Percentiles rank a stretch among this genome's conserved stretches.
phyloP scores from a whole-genome alignment of 1,140 invertebrate species.

The Phthorimaea operculella region DNA sequence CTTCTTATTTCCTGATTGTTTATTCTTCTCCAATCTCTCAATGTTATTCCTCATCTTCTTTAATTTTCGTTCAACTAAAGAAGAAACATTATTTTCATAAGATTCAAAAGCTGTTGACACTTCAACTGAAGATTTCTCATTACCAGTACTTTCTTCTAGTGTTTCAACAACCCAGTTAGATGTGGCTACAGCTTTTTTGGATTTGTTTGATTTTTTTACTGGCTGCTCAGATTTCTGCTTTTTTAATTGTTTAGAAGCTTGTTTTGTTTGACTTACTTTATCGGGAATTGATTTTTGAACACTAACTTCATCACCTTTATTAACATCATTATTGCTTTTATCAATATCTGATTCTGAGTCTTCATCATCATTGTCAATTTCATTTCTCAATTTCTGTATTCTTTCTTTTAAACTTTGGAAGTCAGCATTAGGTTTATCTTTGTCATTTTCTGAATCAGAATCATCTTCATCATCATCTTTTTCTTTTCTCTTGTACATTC shows the following conservation, averaged over 20 bases:
- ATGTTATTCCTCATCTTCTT: slow-evolving; percentile 52
- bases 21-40: slow-evolving; percentile 31
- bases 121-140: slow-evolving; percentile 23
- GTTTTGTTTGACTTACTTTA: slow-evolving; percentile 11
- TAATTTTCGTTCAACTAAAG: slow-evolving; percentile 66
- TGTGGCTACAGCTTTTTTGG: slow-evolving; percentile 39
- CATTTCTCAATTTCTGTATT: slow-evolving; percentile 26
- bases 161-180: slow-evolving; percentile 64
- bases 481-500: slow-evolving; percentile 47
- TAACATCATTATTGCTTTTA: slow-evolving; percentile 11
- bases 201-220: slow-evolving; percentile 15
- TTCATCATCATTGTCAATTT: slow-evolving; percentile 9
- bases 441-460: slow-evolving; percentile 31
- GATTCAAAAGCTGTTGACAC: slow-evolving; percentile 70
- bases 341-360: slow-evolving; percentile 9
- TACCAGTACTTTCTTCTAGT: slow-evolving; percentile 21
- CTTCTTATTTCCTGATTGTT: slow-evolving; percentile 21
- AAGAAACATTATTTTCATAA: slow-evolving; percentile 68
- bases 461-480: slow-evolving; percentile 46
- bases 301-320: not conserved
- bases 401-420: slow-evolving; percentile 29
- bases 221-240: slow-evolving; percentile 23
- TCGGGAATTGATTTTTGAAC: not conserved
- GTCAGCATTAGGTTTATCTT: slow-evolving; percentile 27
- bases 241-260: slow-evolving; percentile 5